Percentiles rank a stretch among this genome's conserved stretches.
These are phyloP conservation scores for Margaritifera margaritifera DNA, from an alignment of 2,888 invertebrate species.

Conservation along the genomic window DNA sequence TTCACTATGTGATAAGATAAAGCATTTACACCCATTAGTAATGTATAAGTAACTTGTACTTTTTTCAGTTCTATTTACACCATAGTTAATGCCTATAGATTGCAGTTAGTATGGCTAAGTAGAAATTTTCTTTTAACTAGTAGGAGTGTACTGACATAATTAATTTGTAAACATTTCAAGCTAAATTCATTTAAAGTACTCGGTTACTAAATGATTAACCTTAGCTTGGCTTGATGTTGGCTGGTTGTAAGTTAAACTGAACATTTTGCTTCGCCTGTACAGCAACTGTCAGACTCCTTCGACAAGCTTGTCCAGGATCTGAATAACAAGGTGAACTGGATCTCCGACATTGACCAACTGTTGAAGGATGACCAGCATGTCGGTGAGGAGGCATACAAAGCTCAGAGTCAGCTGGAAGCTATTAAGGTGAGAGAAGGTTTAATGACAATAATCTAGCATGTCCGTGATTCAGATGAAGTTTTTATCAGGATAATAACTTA, in stretches of 20 bases:
- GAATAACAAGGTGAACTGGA: conserved; percentile 53
- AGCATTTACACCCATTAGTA: too few species aligned
- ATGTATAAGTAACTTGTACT: too few species aligned
- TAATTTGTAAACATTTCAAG: background rate
- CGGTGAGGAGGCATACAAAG: conserved; percentile 58
- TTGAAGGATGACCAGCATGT: conserved; percentile 62
- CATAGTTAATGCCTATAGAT: too few species aligned
- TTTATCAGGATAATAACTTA: too few species aligned
- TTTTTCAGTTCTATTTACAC: too few species aligned
- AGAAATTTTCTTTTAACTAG: too few species aligned
- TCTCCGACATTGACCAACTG: conserved; percentile 57
- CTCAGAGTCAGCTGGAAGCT: conserved; percentile 55
- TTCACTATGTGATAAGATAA: too few species aligned
- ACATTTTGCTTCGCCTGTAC: conserved; percentile 3
- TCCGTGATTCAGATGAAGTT: too few species aligned
- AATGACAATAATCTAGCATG: too few species aligned
- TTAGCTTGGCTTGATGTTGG: conserved; percentile 7
- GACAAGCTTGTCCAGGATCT: conserved; percentile 63
- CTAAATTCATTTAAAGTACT: background rate
- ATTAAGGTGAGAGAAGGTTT: conserved; percentile 47
- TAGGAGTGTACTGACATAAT: too few species aligned
- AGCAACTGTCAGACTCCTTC: conserved; percentile 58
- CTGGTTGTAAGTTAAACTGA: background rate
- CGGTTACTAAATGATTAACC: too few species aligned
- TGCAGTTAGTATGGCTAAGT: too few species aligned